Base-by-base conservation (phyloP, 2,113 vertebrate species). In the Spheniscus mendiculus region DNA sequence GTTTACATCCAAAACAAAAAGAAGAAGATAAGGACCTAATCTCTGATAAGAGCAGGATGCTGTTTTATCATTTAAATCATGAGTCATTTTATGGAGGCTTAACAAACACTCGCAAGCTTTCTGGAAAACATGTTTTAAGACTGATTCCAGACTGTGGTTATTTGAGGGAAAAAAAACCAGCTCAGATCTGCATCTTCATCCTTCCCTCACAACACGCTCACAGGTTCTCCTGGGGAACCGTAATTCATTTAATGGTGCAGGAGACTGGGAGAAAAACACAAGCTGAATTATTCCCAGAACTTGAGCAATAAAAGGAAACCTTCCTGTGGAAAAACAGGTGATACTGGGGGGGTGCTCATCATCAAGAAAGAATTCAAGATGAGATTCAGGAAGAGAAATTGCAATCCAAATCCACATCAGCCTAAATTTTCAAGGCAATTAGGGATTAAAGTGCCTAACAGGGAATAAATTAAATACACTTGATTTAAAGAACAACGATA, bases 181-280 rank as follows among this genome's bases (percentile, higher is more conserved):
- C 20, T 83, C 27, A 65, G 34, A 55, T 50, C 20, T 84, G 52
- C 27, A 76, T 50, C 52, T 72, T 50, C 17, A 58, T 73, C 20
- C 26, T 63, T 67, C 20, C 29, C 15, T 74, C 7, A 42, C 34
- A 69, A 49, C 25, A 47, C 6, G 1, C 9, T 72, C 23, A 14
- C 32, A 59, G 25, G 38, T 84, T 63, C n/a, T 58, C 17, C 30
- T 40, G 29, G 25, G 66, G 29, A 69, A 44, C 25, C 7, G 10
- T 45, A 89, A 52, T 61, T 96, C 80, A 83, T 77, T 55, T 69
- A 90, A 83, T 44, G 9, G 22, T 86, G 25, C n/a, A 65, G n/a
- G 20, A 86, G 18, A 59, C 18, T 5, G 1, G 9, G 40, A 83
- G 21, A 78, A 74, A 74, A 87, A 36, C 23, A 36, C 16, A 87